A percentile compares a stretch with the other conserved stretches of the same genome.
Conservation (phyloP, 2,797 vertebrate genomes). For the Crocidura indochinensis region DNA sequence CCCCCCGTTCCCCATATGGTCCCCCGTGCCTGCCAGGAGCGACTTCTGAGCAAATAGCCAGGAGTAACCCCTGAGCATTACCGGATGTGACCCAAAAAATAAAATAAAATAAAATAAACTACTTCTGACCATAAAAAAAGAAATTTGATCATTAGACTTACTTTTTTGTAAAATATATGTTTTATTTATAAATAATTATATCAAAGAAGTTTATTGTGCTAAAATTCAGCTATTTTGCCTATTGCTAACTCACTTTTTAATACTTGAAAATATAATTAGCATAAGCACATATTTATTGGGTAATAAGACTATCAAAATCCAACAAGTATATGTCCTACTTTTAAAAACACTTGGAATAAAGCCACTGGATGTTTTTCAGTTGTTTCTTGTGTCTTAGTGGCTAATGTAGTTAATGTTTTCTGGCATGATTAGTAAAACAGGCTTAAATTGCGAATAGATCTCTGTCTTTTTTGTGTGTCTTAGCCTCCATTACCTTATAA, state of each 20-base stretch:
- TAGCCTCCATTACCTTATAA: background rate
- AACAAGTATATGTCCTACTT: background rate
- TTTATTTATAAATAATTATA: background rate
- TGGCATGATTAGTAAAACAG: background rate
- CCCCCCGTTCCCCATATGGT: too few species aligned
- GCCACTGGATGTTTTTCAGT: background rate
- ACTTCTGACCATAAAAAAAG: too few species aligned
- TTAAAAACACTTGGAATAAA: conserved; percentile 32
- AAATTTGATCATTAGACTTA: too few species aligned
- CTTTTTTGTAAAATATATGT: background rate
- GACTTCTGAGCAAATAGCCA: too few species aligned
- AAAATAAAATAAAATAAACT: too few species aligned
- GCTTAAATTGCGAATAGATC: background rate
- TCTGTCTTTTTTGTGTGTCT: background rate
- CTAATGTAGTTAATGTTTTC: background rate
- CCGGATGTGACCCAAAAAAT: too few species aligned
- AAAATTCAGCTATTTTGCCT: conserved; percentile 16
- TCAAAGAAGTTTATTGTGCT: background rate
- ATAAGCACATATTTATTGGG: background rate
- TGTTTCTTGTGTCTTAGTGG: background rate
- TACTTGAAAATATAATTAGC: background rate
- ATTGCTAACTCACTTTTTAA: conserved; percentile 18
- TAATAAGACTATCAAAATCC: background rate
- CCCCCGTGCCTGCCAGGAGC: too few species aligned
- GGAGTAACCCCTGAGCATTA: too few species aligned